Base-by-base conservation (phyloP, 2,113 vertebrate genomes). In the Hylia prasina region DNA sequence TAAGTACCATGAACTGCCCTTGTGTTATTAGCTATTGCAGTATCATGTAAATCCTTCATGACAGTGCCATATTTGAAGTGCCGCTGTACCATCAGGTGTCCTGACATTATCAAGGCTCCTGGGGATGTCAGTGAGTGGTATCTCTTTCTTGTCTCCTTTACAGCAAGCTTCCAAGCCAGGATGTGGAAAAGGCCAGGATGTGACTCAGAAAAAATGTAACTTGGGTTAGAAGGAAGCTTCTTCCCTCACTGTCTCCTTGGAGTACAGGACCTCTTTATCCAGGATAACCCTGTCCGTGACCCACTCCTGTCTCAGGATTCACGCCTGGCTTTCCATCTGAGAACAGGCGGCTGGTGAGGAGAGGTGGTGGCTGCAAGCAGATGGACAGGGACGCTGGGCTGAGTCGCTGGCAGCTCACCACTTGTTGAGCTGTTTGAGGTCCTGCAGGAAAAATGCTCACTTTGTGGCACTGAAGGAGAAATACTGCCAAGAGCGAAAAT, bases 391-490 rank as follows among this genome's bases (percentile, higher is more conserved):
- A 81, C 2, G 0, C 79, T 39, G 86, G 12, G 14, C 64, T 93
- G 64, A 90, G 63, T 81, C 85, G 57, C 92, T 44, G 75, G 84
- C 68, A 90, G 86, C 39, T 40, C 71, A 94, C 13, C 70, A 75
- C 76, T 91, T 70, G 82, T 66, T 58, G 91, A 96, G 94, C 77
- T 84, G 78, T 92, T 92, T 75, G 80, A 96, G 73, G 87, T 94
- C 93, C 94, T 92, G 83, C 91, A 94, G 81, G 81, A 91, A 93
- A 96, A 94, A 91, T 69, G 87, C 73, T 95, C 77, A 71, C 87
- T 96, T 95, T 75, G 81, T 78, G 80, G 72, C 86, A 89, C 60
- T 70, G 10, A 42, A 69, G 65, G 47, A 68, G 60, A 70, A 86
- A 89, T 31, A 78, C 35, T 86, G 81, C 44, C 68, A 93, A 70